These are phyloP conservation scores for Eupithecia dodoneata DNA, from an alignment of 2,888 invertebrate species.

Conservation along the genomic window DNA sequence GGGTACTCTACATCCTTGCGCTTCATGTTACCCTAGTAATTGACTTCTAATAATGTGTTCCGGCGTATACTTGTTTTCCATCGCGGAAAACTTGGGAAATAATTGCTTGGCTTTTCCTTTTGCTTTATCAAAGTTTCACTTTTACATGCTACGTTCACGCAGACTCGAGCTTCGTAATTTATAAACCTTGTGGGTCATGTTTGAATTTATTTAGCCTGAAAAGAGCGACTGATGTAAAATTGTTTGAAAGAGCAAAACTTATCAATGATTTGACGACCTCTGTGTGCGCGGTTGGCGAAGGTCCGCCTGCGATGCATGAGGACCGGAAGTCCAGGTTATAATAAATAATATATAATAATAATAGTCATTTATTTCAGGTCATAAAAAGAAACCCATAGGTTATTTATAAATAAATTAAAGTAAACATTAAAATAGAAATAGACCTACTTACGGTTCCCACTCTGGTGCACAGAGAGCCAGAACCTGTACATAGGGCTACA, in stretches of 20 bases:
- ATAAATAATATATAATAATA: no score
- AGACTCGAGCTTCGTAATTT: neutral
- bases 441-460: no score
- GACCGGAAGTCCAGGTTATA: no score
- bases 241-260: neutral
- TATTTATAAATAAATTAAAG: no score
- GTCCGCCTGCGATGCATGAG: no score
- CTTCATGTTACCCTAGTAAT: constrained; percentile 30
- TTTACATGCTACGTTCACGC: neutral
- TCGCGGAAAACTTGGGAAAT: constrained; percentile 8
- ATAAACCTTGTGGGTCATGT: neutral
- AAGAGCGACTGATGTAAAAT: neutral
- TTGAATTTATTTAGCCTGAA: neutral
- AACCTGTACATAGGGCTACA: no score
- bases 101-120: constrained; percentile 2
- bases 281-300: no score
- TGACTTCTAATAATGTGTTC: constrained; percentile 34
- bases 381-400: no score
- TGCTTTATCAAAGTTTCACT: neutral
- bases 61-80: constrained; percentile 21
- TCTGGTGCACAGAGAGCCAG: no score
- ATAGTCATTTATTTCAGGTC: no score
- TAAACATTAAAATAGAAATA: no score
- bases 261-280: neutral
- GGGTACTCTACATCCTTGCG: constrained; percentile 20